phyloP scores from a whole-genome alignment of 2,113 vertebrate genomes.

The Callaeas wilsoni region DNA sequence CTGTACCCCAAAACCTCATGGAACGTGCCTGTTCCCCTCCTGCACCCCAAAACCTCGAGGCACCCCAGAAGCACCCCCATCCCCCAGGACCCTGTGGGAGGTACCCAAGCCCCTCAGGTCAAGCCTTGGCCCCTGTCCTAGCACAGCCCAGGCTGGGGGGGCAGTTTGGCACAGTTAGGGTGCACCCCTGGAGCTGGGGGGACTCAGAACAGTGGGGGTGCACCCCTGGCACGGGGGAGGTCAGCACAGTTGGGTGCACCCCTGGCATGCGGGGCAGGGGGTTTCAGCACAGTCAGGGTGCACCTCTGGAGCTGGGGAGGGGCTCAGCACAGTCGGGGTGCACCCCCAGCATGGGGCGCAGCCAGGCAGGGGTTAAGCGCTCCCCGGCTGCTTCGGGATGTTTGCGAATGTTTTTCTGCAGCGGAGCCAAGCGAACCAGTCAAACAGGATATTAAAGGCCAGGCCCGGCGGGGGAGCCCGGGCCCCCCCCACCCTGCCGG shows the following conservation, averaged over 20 bases:
- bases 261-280: background rate
- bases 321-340: background rate
- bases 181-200: background rate
- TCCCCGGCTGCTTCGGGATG: conserved; percentile 48
- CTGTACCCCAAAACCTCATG: background rate
- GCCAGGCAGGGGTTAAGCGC: conserved; percentile 54
- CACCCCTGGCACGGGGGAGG: background rate
- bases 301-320: background rate
- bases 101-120: background rate
- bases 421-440: conserved; percentile 58
- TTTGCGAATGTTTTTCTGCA: conserved; percentile 62
- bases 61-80: background rate
- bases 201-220: too few relatives aligned
- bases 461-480: conserved; percentile 12
- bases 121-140: background rate
- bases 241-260: background rate
- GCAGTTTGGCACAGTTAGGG: background rate
- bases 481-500: background rate
- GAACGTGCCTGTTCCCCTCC: background rate
- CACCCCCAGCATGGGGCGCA: background rate
- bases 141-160: rapidly evolving
- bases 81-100: background rate
- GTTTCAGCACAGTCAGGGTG: background rate
- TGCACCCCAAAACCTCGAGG: background rate
- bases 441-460: conserved; percentile 64